Evolutionary conservation across 2,797 vertebrate species (phyloP), one percentile per base, ranked within the genome.

Genomic region (Aphelocoma californica): DNA sequence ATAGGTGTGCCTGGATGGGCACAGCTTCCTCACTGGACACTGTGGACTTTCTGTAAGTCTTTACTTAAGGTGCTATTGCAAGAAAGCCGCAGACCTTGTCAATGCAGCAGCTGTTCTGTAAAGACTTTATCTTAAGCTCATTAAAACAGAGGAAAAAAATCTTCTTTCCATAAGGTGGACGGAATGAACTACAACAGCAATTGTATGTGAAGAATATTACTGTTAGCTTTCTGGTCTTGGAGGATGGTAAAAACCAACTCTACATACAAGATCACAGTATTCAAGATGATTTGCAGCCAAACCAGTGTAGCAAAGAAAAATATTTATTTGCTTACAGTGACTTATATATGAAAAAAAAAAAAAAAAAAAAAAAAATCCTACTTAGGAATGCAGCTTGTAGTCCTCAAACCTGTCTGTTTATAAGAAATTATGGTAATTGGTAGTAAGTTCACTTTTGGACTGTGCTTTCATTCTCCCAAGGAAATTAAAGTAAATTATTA

Each of bases 81-180:
- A 93, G 79, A 78, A 54, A 91, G 69, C 81, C 0, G 0, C 61
- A 88, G 86, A 75, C 93, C 60, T 84, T 64, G 47, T 91, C 58
- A 70, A 70, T 51, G 85, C 62, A 90, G 70, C 96, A 97, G 91
- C 87, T 97, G 93, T 84, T 90, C 92, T 94, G 25, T 86, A 91
- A 91, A 69, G 85, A 54, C 80, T 94, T 96, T 96, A 93, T 70
- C 91, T 88, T 96, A 95, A 96, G 93, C 95, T 90, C 85, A 91
- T 96, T 96, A 93, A 93, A 95, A 81, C 54, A 91, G 79, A 81
- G 79, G 53, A 42, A 92, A 92, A 92, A 95, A 93, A 95, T 92
- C 95, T 89, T 81, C 95, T 93, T 95, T 96, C 75, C 40, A 4
- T 92, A 75, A 92, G 95, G 92, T 94, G 92, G 93, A 51, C 1